A percentile compares a stretch with the other conserved stretches of the same genome.
Conservation (phyloP, 30 jellyfish, hydroid and myxozoan genomes). For the Aurelia aurita complex sp. Pacific region DNA sequence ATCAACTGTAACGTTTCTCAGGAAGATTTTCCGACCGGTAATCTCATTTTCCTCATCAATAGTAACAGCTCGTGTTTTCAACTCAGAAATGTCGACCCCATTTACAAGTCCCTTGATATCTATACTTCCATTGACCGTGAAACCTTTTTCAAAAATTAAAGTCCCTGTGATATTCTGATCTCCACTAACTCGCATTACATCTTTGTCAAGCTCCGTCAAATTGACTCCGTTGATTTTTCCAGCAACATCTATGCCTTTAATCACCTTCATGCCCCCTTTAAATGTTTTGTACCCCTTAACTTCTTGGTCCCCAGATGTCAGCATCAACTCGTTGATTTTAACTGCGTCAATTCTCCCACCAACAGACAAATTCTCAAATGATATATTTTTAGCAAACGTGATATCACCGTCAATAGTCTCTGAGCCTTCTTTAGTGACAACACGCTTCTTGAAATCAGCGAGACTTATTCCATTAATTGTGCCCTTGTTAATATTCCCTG, state of each 20-base stretch:
- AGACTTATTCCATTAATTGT: constrained; percentile 59
- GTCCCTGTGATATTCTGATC: constrained; percentile 75
- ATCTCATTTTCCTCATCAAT: constrained; percentile 21
- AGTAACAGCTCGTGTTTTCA: constrained; percentile 56
- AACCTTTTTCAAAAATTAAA: constrained; percentile 48
- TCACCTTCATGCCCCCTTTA: not conserved
- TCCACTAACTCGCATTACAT: constrained; percentile 42
- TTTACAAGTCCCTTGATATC: constrained; percentile 41
- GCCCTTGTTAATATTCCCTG: constrained; percentile 21
- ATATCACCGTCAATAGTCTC: constrained; percentile 54
- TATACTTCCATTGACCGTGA: constrained; percentile 55
- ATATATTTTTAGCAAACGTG: constrained; percentile 34
- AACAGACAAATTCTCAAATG: constrained; percentile 14
- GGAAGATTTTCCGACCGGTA: constrained; percentile 44
- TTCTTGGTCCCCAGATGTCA: constrained; percentile 64
- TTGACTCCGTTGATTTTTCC: constrained; percentile 63
- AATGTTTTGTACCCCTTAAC: constrained; percentile 50
- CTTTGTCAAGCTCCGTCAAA: constrained; percentile 45
- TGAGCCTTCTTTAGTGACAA: constrained; percentile 32
- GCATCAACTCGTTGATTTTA: constrained; percentile 41
- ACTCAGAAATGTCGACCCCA: constrained; percentile 67
- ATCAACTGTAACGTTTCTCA: constrained; percentile 10
- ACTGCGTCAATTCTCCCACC: constrained; percentile 56
- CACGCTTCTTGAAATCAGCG: constrained; percentile 30
- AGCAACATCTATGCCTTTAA: constrained; percentile 30